phyloP scores from a whole-genome alignment of 1,140 invertebrate species.

The Macrosteles quadrilineatus region DNA sequence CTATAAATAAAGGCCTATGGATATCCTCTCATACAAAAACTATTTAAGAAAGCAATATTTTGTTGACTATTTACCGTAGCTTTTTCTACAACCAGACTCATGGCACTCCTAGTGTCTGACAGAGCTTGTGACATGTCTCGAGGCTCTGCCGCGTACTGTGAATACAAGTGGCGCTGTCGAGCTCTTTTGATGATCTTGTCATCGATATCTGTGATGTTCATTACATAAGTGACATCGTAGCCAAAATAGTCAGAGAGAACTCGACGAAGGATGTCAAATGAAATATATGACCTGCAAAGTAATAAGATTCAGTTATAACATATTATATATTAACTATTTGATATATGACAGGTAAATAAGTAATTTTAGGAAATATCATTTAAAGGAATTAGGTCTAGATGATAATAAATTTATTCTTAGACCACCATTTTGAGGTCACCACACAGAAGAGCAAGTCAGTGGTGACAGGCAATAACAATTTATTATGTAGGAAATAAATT shows the following conservation, averaged over 20 bases:
- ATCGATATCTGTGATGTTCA: conserved; percentile 99
- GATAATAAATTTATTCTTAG: too few relatives aligned
- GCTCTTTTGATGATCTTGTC: conserved; percentile 98
- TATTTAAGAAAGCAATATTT: too few relatives aligned
- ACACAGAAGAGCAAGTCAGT: too few relatives aligned
- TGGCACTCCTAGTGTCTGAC: conserved; percentile 62
- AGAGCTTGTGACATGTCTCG: conserved; percentile 57
- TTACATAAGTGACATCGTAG: conserved; percentile 94
- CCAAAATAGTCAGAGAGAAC: conserved; percentile 93
- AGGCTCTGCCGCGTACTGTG: conserved; percentile 66
- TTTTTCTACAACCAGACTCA: conserved; percentile 44
- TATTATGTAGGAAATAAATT: too few relatives aligned
- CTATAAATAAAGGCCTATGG: too few relatives aligned
- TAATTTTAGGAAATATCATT: too few relatives aligned
- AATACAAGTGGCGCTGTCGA: conserved; percentile 87
- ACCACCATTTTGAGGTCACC: too few relatives aligned
- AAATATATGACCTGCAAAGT: conserved; percentile 93
- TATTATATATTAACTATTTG: neutral
- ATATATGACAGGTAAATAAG: too few relatives aligned
- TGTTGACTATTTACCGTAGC: conserved; percentile 45
- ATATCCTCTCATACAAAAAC: too few relatives aligned
- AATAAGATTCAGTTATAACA: conserved; percentile 23
- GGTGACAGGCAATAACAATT: too few relatives aligned
- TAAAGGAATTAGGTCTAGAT: too few relatives aligned
- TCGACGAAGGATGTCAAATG: conserved; percentile 96